Percentiles rank a stretch among this genome's conserved stretches.
These are phyloP conservation scores for Tapirus terrestris DNA, from an alignment of 2,113 vertebrate genomes.

Conservation along the genomic window DNA sequence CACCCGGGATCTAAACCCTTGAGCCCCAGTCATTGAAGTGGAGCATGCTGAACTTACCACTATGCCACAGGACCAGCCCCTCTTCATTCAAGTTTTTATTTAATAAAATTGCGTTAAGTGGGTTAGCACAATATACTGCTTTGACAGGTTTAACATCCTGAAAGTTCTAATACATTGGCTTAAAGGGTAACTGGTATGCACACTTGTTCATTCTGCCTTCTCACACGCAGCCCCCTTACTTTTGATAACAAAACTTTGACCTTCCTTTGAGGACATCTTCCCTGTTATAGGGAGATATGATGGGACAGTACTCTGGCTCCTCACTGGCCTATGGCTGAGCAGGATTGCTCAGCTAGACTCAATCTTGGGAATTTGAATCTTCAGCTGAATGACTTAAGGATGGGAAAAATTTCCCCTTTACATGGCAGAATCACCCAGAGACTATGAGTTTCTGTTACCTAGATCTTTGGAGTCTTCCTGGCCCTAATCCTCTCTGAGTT, in stretches of 20 bases:
- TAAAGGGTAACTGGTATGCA: background rate
- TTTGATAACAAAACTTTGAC: background rate
- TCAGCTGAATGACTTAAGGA: background rate
- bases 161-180: background rate
- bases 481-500: background rate
- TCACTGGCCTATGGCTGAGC: background rate
- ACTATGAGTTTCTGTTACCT: background rate
- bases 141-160: background rate
- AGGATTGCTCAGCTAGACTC: background rate
- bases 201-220: background rate
- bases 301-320: background rate
- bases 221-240: background rate
- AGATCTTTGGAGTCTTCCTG: background rate
- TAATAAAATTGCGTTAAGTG: background rate
- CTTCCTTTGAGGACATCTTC: background rate
- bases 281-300: background rate
- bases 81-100: background rate
- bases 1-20: too few relatives aligned
- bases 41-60: too few relatives aligned
- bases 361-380: background rate
- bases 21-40: too few relatives aligned
- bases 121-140: background rate
- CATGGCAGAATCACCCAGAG: background rate
- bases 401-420: too few relatives aligned
- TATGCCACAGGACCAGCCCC: too few relatives aligned